Evolutionary conservation across 1,140 invertebrate genomes (phyloP).

Genomic region (Bombus affinis): DNA sequence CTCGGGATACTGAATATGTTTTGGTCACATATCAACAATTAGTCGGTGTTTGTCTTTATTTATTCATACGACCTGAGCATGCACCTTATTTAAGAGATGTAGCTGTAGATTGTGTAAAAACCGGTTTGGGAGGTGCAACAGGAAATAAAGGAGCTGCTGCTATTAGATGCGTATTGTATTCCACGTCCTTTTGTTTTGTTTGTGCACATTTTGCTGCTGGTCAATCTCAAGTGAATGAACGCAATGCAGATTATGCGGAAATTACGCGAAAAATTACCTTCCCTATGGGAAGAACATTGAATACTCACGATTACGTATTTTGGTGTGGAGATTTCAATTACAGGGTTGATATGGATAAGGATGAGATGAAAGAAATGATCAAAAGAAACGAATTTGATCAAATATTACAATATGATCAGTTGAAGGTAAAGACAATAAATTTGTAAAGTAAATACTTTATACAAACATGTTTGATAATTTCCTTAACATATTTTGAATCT

Average conservation of each 20-base stretch:
- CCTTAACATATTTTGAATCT: conserved; percentile 10
- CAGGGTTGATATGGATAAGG: conserved; percentile 97
- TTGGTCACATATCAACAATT: conserved; percentile 97
- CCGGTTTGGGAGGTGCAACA: conserved; percentile 97
- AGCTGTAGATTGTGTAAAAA: conserved; percentile 97
- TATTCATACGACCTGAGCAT: conserved; percentile 95
- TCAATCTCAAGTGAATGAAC: conserved; percentile 96
- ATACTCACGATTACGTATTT: conserved; percentile 98
- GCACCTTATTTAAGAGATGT: conserved; percentile 95
- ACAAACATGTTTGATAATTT: neutral
- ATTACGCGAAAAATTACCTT: conserved; percentile 96
- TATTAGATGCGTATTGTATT: conserved; percentile 95
- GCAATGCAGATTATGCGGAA: conserved; percentile 98
- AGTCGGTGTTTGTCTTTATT: conserved; percentile 98
- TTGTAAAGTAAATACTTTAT: neutral
- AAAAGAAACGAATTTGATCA: conserved; percentile 89
- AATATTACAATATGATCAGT: conserved; percentile 94
- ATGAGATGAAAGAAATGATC: conserved; percentile 95
- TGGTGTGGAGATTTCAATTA: conserved; percentile 99
- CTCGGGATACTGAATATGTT: conserved; percentile 94
- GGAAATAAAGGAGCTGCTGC: conserved; percentile 99
- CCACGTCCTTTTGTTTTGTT: conserved; percentile 97
- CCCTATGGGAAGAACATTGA: conserved; percentile 95
- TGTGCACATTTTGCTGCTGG: conserved; percentile 99
- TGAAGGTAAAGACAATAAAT: conserved; percentile 83